These are phyloP conservation scores for Ornithoptera priamus DNA, from an alignment of 2,888 invertebrate species.

Conservation along the genomic window DNA sequence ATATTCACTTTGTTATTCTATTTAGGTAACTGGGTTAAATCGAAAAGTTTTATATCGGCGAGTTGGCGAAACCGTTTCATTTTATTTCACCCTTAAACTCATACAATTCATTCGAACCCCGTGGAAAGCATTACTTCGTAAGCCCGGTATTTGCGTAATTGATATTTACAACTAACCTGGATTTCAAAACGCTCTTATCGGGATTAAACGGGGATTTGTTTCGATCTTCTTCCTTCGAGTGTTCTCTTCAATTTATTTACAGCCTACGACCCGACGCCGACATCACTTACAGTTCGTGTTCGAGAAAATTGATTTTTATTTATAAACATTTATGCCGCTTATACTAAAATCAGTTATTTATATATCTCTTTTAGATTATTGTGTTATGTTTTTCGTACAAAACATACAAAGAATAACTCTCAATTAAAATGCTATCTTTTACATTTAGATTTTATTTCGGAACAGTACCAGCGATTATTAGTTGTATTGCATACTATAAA, in stretches of 20 bases:
- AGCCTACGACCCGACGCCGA: constrained; percentile 44
- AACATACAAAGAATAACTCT: too few species aligned
- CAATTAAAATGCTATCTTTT: too few species aligned
- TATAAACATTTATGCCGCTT: background rate
- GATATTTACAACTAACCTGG: constrained; percentile 80
- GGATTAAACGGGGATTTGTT: constrained; percentile 74
- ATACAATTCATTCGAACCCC: constrained; percentile 42
- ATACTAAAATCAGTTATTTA: too few species aligned
- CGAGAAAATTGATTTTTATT: background rate
- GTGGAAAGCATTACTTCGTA: constrained; percentile 55
- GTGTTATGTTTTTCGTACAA: too few species aligned
- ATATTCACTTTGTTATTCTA: background rate
- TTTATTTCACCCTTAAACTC: constrained; percentile 39
- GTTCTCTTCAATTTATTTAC: constrained; percentile 73
- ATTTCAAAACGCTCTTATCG: constrained; percentile 64
- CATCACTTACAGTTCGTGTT: constrained; percentile 51
- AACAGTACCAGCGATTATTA: too few species aligned
- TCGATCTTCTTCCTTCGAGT: constrained; percentile 64
- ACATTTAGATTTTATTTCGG: too few species aligned
- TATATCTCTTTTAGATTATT: too few species aligned
- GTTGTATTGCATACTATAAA: too few species aligned
- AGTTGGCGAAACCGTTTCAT: constrained; percentile 17
- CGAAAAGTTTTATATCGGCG: constrained; percentile 8
- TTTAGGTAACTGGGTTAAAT: constrained; percentile 29
- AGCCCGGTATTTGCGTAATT: constrained; percentile 75